phyloP scores from a whole-genome alignment of 2,797 vertebrate genomes.

The Euthynnus affinis region DNA sequence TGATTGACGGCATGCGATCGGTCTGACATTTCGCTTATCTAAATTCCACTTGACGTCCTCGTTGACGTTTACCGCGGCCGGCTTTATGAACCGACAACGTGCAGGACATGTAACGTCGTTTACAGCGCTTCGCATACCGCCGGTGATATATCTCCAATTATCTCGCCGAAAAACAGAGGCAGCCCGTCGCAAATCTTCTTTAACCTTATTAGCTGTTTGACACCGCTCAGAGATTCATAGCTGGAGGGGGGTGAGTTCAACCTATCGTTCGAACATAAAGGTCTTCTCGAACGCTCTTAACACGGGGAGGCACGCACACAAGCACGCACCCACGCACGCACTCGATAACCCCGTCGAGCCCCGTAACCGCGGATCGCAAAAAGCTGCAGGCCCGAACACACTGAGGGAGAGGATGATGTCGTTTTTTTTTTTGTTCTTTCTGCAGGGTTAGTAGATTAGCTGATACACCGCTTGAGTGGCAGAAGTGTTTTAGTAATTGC shows the following conservation, averaged over 20 bases:
- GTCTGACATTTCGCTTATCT: background rate
- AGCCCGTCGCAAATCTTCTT: conserved; percentile 29
- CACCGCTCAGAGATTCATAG: conserved; percentile 16
- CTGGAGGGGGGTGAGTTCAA: background rate
- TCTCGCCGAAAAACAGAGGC: conserved; percentile 9
- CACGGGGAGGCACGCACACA: too few species aligned
- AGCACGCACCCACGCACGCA: too few species aligned
- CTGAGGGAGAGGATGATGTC: background rate
- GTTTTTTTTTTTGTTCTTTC: conserved; percentile 4
- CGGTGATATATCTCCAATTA: background rate
- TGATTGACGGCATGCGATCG: background rate
- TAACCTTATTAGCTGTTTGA: conserved; percentile 36
- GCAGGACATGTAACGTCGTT: background rate
- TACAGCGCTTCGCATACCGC: background rate
- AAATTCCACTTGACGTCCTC: background rate
- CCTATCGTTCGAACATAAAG: conserved; percentile 22
- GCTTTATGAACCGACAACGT: too few species aligned
- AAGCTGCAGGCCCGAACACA: conserved; percentile 43
- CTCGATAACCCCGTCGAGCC: conserved; percentile 5
- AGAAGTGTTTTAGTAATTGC: background rate
- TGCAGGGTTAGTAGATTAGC: conserved; percentile 38
- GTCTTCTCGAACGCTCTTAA: conserved; percentile 15
- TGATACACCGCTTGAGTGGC: conserved; percentile 24
- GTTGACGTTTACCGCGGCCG: too few species aligned
- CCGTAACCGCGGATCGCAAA: background rate